Base-by-base conservation (phyloP, 1,140 invertebrate species). In the Drosophila aff. region DNA sequence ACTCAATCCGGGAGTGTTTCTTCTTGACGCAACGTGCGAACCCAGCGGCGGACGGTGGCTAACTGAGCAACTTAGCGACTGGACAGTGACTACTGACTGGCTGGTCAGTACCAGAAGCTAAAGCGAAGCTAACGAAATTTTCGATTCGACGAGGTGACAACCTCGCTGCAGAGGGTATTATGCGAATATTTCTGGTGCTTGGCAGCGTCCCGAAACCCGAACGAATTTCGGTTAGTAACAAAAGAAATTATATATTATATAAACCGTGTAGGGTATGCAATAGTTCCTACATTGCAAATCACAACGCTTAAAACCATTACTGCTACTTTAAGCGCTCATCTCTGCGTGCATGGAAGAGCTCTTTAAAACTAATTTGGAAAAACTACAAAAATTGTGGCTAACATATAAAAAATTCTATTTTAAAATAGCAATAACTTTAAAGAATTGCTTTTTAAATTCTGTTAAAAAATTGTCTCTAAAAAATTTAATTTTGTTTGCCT, bases 11-110 rank as follows among this genome's bases (percentile, higher is more conserved):
- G 43, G 16, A 46, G 36, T 55, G 41, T 65, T 43, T 73, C 21
- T 46, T 68, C 41, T 79, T 61, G 36, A 49, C 33, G 74, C 26
- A 61, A 82, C 80, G 82, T 84, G 82, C 68, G 82, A 77, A 71
- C 82, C 74, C 77, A 77, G 82, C 82, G 77, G 68, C 82, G 68
- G 77, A 78, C 82, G 67, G 82, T 71, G 81, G 71, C 76, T 67
- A 83, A 83, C 81, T 83, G 72, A 83, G 66, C 85, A 31, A 82
- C 38, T 58, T 59, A 44, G 50, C 67, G 55, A 36, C 31, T 64
- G 49, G 62, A 61, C 28, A 60, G 53, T 44, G 55, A 26, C 31
- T 57, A 11, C 53, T 26, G 31, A 23, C 61, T 68, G 33, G 40
- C 66, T 58, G 64, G 49, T 18, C 67, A 68, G 40, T 43, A 33